Evolutionary conservation across 2,113 vertebrate species (phyloP).

Genomic region (Reinhardtius hippoglossoides): DNA sequence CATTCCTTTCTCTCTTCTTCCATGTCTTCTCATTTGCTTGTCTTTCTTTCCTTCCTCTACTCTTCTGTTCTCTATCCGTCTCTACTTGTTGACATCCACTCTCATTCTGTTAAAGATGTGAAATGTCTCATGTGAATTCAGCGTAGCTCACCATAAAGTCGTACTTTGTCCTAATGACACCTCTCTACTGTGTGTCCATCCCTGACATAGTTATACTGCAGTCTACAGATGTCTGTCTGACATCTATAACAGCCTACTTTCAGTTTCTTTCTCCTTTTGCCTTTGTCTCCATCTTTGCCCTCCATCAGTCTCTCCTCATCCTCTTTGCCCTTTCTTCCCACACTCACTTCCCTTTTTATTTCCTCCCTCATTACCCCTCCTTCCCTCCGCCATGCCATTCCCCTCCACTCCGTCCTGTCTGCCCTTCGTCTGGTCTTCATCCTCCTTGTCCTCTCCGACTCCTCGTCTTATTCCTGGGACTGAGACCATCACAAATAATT

Average conservation of each 20-base stretch:
- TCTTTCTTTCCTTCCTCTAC: neutral
- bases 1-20: neutral
- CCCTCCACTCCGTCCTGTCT: neutral
- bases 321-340: slow-evolving; percentile 40
- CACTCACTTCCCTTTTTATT: slow-evolving; percentile 46
- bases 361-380: slow-evolving; percentile 43
- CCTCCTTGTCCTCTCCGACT: slow-evolving; percentile 32
- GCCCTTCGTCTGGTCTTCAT: slow-evolving; percentile 56
- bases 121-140: neutral
- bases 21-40: neutral
- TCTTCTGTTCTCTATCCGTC: neutral
- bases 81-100: neutral
- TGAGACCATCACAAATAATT: slow-evolving; percentile 66
- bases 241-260: slow-evolving; percentile 18
- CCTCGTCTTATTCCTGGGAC: slow-evolving; percentile 40
- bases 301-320: slow-evolving; percentile 22
- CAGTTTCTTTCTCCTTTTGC: neutral
- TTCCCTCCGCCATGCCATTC: slow-evolving; percentile 1
- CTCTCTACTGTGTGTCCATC: neutral
- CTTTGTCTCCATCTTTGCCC: slow-evolving; percentile 15
- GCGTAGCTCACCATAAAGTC: neutral
- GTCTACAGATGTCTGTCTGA: neutral
- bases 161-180: neutral
- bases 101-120: neutral
- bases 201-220: neutral